Evolutionary conservation across 2,888 invertebrate genomes (phyloP).

Genomic region (Amblyteles armatorius): DNA sequence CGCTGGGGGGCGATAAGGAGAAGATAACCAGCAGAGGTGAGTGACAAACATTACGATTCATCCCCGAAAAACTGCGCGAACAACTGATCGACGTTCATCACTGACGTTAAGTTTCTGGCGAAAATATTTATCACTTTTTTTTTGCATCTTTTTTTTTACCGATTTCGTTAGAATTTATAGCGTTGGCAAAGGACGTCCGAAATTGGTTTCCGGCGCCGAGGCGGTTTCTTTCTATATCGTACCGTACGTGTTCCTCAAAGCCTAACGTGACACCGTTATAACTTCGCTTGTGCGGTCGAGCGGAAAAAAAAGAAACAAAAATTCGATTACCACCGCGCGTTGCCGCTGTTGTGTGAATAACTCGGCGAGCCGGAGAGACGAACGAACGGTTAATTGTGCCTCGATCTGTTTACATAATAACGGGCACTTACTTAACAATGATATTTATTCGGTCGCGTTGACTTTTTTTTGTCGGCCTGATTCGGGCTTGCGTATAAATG

Average conservation of each 20-base stretch:
- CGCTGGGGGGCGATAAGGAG: no score
- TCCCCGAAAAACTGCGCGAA: no score
- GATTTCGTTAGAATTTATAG: no score
- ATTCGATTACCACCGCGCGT: background rate
- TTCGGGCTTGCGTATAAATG: background rate
- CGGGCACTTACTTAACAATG: background rate
- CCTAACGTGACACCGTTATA: slow-evolving; percentile 21
- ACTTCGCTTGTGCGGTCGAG: slow-evolving; percentile 15
- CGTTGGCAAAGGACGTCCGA: background rate
- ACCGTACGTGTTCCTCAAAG: background rate
- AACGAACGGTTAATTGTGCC: background rate
- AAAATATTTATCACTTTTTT: no score
- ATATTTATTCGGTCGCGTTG: background rate
- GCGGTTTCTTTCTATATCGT: background rate
- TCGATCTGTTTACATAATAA: slow-evolving; percentile 1
- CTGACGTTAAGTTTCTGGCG: no score
- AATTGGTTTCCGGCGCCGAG: background rate
- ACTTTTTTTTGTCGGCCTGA: background rate
- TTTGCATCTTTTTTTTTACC: no score
- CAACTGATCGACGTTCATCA: no score
- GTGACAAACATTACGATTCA: no score
- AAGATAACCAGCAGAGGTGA: no score
- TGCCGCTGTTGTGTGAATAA: slow-evolving; percentile 4
- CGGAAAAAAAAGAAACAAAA: slow-evolving; percentile 12
- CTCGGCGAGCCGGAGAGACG: background rate